phyloP scores from a whole-genome alignment of 1,140 invertebrate species.

The Paralvinella palmiformis region DNA sequence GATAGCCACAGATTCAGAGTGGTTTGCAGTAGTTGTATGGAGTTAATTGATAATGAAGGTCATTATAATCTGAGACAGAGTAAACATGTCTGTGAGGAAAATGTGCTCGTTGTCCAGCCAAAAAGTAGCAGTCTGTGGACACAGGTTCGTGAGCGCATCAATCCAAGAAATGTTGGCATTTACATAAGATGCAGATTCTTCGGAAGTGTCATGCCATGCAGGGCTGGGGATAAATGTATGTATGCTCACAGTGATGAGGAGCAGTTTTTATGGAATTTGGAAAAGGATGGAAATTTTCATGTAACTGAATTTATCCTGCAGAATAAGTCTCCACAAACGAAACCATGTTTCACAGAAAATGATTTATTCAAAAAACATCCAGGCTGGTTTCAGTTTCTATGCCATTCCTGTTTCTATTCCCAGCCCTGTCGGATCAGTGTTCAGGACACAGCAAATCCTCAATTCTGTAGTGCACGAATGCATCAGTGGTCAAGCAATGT shows the following conservation, averaged over 20 bases:
- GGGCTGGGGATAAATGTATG: slow-evolving; percentile 31
- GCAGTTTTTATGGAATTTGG: slow-evolving; percentile 35
- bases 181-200: slow-evolving; percentile 33
- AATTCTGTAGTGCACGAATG: not conserved
- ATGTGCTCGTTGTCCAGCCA: slow-evolving; percentile 29
- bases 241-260: slow-evolving; percentile 43
- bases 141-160: slow-evolving; percentile 36
- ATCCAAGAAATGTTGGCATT: slow-evolving; percentile 34
- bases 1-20: slow-evolving; percentile 29
- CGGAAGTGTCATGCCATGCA: slow-evolving; percentile 27
- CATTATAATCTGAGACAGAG: slow-evolving; percentile 20
- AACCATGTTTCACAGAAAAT: slow-evolving; percentile 23
- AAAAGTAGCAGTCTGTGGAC: slow-evolving; percentile 24
- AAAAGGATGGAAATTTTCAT: slow-evolving; percentile 38
- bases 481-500: not conserved
- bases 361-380: not conserved
- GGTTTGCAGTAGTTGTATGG: slow-evolving; percentile 33
- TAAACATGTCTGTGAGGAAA: slow-evolving; percentile 34
- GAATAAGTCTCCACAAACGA: slow-evolving; percentile 21
- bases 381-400: slow-evolving; percentile 34
- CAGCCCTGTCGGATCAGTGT: slow-evolving; percentile 24
- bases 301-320: slow-evolving; percentile 38
- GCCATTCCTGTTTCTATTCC: slow-evolving; percentile 31
- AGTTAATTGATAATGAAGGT: slow-evolving; percentile 21
- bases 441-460: slow-evolving; percentile 2